Evolutionary conservation across 2,797 vertebrate species (phyloP).

Genomic region (Poeciliopsis infans): DNA sequence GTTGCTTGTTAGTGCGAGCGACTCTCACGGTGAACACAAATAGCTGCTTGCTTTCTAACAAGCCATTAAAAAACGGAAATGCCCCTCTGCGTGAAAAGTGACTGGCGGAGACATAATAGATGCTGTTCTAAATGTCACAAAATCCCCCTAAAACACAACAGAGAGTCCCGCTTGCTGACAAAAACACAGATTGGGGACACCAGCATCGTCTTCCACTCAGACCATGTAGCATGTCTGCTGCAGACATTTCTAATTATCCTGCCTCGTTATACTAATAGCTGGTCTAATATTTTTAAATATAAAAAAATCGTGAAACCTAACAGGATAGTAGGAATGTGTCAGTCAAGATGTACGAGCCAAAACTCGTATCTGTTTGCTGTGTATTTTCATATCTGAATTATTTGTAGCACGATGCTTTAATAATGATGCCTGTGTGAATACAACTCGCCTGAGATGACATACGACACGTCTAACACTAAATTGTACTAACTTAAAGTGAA

Average conservation of each 20-base stretch:
- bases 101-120: conserved; percentile 24
- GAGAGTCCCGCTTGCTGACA: conserved; percentile 19
- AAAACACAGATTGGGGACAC: conserved; percentile 7
- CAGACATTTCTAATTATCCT: conserved; percentile 9
- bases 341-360: neutral
- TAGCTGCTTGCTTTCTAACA: conserved; percentile 47
- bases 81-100: conserved; percentile 13
- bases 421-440: neutral
- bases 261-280: conserved; percentile 4
- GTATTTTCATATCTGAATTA: neutral
- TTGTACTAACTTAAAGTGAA: neutral
- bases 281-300: neutral
- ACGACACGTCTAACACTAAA: neutral
- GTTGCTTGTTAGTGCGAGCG: conserved; percentile 51
- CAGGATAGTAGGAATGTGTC: neutral
- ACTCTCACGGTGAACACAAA: conserved; percentile 12
- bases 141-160: conserved; percentile 7
- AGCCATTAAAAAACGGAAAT: conserved; percentile 50
- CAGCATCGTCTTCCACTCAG: neutral
- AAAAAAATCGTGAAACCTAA: conserved; percentile 6
- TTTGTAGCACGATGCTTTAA: neutral
- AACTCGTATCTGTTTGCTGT: neutral
- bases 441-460: neutral
- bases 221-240: neutral
- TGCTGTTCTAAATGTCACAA: conserved; percentile 25